phyloP scores from a whole-genome alignment of 2,797 vertebrate genomes.

The Tympanoctomys barrerae region DNA sequence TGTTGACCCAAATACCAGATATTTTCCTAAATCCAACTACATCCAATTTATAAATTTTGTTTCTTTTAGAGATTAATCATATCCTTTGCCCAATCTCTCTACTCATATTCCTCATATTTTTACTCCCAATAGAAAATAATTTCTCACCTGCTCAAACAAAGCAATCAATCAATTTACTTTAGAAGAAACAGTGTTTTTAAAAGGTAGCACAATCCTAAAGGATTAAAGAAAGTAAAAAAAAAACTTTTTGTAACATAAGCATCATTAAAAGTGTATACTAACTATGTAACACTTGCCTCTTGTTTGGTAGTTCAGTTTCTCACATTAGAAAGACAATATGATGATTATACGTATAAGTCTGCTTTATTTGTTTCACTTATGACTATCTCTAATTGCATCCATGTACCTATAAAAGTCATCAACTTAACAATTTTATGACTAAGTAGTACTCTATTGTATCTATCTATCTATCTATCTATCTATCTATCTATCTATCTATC shows the following conservation, averaged over 20 bases:
- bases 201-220: not conserved
- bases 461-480: too few relatives aligned
- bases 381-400: too few relatives aligned
- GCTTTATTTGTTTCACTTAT: too few relatives aligned
- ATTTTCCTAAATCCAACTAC: slow-evolving; percentile 46
- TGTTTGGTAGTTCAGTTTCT: too few relatives aligned
- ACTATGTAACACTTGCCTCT: not conserved
- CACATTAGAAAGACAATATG: too few relatives aligned
- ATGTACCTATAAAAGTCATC: too few relatives aligned
- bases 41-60: slow-evolving; percentile 18
- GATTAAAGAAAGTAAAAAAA: not conserved
- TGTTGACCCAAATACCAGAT: not conserved
- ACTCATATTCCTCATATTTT: not conserved
- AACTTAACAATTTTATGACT: too few relatives aligned
- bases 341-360: too few relatives aligned
- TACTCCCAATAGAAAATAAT: not conserved
- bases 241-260: not conserved
- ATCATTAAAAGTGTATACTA: not conserved
- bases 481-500: too few relatives aligned
- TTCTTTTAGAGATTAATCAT: not conserved
- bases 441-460: too few relatives aligned
- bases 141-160: not conserved
- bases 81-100: not conserved
- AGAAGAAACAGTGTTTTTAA: not conserved
- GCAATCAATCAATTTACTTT: not conserved